A percentile compares a stretch with the other conserved stretches of the same genome.
phyloP scores from a whole-genome alignment of 1,140 invertebrate genomes.

The Drosophila mojavensis region DNA sequence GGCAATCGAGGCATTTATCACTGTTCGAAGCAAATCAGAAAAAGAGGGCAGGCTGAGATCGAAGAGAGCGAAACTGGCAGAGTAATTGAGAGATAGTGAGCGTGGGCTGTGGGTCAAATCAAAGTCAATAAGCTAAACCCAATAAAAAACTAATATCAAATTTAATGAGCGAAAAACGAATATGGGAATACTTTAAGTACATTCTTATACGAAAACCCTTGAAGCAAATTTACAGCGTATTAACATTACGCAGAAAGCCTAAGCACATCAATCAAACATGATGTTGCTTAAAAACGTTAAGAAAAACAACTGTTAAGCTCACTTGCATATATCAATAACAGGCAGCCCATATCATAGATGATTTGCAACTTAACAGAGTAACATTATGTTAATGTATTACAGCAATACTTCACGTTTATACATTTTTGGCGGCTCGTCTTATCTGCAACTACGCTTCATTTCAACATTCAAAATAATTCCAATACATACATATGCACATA shows the following conservation, averaged over 20 bases:
- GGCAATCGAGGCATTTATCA: conserved; percentile 13
- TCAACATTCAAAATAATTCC: neutral
- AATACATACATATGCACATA: neutral
- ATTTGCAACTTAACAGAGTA: neutral
- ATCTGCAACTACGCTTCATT: too few relatives aligned
- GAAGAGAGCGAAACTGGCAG: neutral
- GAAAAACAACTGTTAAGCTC: too few relatives aligned
- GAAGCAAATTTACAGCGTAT: too few relatives aligned
- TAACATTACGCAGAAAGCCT: too few relatives aligned
- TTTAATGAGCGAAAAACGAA: neutral
- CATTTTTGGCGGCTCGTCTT: too few relatives aligned
- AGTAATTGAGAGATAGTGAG: neutral
- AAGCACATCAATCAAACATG: too few relatives aligned
- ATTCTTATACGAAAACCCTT: too few relatives aligned
- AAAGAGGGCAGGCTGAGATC: neutral
- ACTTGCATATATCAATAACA: neutral
- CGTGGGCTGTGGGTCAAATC: neutral
- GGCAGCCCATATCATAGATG: too few relatives aligned
- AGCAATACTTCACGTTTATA: too few relatives aligned
- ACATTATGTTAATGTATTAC: neutral
- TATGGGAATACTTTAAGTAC: neutral
- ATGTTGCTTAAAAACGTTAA: neutral
- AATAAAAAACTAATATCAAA: neutral
- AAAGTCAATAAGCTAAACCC: conserved; percentile 4
- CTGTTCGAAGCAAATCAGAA: neutral